Evolutionary conservation across 2,797 vertebrate species (phyloP).

Genomic region (Pangasius krempfi): DNA sequence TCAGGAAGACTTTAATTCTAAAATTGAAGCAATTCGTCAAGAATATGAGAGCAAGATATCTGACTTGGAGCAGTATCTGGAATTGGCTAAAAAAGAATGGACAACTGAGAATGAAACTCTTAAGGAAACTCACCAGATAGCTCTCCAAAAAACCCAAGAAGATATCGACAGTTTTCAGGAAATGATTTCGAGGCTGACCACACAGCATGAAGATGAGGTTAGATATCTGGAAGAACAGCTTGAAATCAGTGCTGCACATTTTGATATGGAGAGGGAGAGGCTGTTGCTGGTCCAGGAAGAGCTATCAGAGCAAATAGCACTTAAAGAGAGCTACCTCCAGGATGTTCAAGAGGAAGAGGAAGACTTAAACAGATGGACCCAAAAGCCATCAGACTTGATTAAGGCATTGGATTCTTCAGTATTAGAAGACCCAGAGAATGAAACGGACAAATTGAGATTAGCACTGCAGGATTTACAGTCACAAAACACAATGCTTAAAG

Average conservation of each 20-base stretch:
- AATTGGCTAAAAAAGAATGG: constrained; percentile 69
- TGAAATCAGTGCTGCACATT: constrained; percentile 72
- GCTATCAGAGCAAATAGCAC: constrained; percentile 75
- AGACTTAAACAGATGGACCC: constrained; percentile 67
- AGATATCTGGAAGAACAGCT: constrained; percentile 77
- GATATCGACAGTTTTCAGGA: constrained; percentile 81
- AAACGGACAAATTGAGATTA: constrained; percentile 71
- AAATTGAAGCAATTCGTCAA: constrained; percentile 66
- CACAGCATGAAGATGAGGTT: constrained; percentile 81
- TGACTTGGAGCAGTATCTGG: constrained; percentile 75
- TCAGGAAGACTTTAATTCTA: constrained; percentile 63
- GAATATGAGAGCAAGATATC: constrained; percentile 78
- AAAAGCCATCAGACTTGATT: constrained; percentile 54
- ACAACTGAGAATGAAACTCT: constrained; percentile 72
- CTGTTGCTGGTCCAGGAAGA: constrained; percentile 78
- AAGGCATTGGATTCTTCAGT: constrained; percentile 68
- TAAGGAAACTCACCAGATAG: constrained; percentile 76
- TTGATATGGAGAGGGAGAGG: constrained; percentile 79
- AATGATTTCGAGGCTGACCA: constrained; percentile 76
- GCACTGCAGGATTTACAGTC: constrained; percentile 84
- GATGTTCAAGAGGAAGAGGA: constrained; percentile 78
- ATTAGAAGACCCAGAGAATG: constrained; percentile 69
- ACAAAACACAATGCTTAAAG: constrained; percentile 88
- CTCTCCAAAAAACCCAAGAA: constrained; percentile 77
- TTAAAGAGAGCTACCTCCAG: constrained; percentile 77